Evolutionary conservation across 1,140 invertebrate species (phyloP).

Genomic region (Scylla paramamosain): DNA sequence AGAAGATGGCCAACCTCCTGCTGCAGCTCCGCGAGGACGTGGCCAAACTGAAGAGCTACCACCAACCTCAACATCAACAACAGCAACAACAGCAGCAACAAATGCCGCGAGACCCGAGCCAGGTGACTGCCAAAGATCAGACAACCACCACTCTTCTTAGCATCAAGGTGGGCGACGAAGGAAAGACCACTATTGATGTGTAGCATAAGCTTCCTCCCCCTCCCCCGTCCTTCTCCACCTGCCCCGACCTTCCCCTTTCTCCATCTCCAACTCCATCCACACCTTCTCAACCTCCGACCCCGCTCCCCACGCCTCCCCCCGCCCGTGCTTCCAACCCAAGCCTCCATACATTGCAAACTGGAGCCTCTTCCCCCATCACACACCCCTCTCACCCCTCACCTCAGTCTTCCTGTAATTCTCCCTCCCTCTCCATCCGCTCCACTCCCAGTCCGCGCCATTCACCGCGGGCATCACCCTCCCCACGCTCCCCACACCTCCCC

Average conservation of each 20-base stretch:
- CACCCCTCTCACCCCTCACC: background rate
- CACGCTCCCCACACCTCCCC: background rate
- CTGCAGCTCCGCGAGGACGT: slow-evolving; percentile 68
- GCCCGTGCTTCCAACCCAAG: background rate
- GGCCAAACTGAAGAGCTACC: slow-evolving; percentile 36
- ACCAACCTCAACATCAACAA: too few species aligned
- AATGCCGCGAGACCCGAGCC: background rate
- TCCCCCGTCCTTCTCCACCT: background rate
- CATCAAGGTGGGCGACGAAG: slow-evolving; percentile 55
- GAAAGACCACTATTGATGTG: slow-evolving; percentile 53
- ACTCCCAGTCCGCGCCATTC: background rate
- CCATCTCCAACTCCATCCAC: background rate
- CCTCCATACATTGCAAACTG: background rate
- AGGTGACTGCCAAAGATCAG: slow-evolving; percentile 12
- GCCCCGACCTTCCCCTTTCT: background rate
- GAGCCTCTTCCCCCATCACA: background rate
- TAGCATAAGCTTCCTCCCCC: background rate
- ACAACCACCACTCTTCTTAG: slow-evolving; percentile 46
- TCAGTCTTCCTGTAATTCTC: slow-evolving; percentile 4
- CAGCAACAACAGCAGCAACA: background rate
- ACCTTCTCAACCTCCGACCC: background rate
- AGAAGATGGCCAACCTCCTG: slow-evolving; percentile 71
- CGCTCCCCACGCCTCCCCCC: background rate
- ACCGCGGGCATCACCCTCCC: background rate
- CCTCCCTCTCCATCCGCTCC: background rate